A percentile compares a stretch with the other conserved stretches of the same genome.
These are phyloP conservation scores for Punctoribates punctum DNA, from an alignment of 2,888 invertebrate species.

Conservation along the genomic window DNA sequence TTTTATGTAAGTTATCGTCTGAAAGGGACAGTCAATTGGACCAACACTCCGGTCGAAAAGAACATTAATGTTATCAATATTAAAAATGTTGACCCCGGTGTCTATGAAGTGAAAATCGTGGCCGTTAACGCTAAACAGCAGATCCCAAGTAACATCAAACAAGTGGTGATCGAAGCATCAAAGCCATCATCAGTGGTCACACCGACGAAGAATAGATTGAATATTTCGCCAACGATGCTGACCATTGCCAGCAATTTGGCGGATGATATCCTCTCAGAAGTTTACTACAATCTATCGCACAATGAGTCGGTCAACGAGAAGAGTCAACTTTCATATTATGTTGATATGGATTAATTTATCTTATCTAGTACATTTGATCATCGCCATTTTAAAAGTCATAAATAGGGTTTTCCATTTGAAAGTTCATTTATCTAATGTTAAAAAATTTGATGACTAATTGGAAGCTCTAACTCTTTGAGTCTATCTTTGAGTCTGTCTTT, in stretches of 20 bases:
- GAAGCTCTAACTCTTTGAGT: too few species aligned
- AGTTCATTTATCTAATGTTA: too few species aligned
- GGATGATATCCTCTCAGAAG: slow-evolving; percentile 21
- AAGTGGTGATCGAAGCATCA: neutral
- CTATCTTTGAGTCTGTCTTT: too few species aligned
- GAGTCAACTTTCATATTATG: neutral
- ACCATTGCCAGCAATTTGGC: slow-evolving; percentile 14
- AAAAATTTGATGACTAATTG: too few species aligned
- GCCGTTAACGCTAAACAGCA: neutral
- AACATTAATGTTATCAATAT: slow-evolving; percentile 5
- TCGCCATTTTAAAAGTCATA: too few species aligned
- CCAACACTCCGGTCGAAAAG: neutral
- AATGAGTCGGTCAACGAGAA: neutral
- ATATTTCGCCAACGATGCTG: neutral
- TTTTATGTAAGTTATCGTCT: slow-evolving; percentile 11
- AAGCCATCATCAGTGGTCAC: neutral
- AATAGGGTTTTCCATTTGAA: too few species aligned
- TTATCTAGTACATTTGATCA: too few species aligned
- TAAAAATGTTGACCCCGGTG: slow-evolving; percentile 9
- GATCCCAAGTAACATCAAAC: neutral
- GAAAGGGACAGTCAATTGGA: neutral
- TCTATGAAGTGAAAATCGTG: slow-evolving; percentile 8
- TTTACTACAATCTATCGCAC: neutral
- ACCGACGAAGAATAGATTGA: neutral
- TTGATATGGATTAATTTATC: neutral